A percentile compares a stretch with the other conserved stretches of the same genome.
Evolutionary conservation across 2,888 invertebrate species (phyloP).

Genomic region (Uropetala carovei): DNA sequence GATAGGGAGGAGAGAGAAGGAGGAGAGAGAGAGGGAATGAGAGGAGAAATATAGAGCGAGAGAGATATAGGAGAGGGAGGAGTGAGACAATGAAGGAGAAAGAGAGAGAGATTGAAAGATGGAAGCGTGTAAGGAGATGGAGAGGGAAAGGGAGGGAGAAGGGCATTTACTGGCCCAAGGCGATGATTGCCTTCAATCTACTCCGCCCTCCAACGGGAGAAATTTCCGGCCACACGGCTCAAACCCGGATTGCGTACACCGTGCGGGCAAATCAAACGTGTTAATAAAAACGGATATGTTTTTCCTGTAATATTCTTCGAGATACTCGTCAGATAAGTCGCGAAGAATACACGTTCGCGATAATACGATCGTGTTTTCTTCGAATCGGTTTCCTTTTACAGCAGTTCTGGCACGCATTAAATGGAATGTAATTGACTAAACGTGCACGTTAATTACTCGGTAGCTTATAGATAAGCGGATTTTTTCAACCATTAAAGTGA

Average conservation of each 20-base stretch:
- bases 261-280: not conserved
- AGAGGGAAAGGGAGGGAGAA: not conserved
- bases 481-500: too few species aligned
- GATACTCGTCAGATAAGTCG: not conserved
- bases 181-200: slow-evolving; percentile 11
- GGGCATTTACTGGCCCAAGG: not conserved
- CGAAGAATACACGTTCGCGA: not conserved
- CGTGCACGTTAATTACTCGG: too few species aligned
- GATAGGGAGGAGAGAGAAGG: too few species aligned
- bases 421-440: too few species aligned
- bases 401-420: too few species aligned
- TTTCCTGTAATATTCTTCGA: not conserved
- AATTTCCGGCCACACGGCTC: not conserved
- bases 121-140: not conserved
- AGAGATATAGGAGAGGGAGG: not conserved
- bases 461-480: too few species aligned
- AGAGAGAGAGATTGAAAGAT: not conserved
- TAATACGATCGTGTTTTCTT: too few species aligned
- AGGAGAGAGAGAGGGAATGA: too few species aligned
- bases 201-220: not conserved
- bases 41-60: too few species aligned
- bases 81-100: not conserved
- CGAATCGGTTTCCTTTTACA: too few species aligned
- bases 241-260: not conserved
- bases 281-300: not conserved